Evolutionary conservation across 2,113 vertebrate species (phyloP), one percentile per base, ranked within the genome.

Genomic region (Tringa solitaria): DNA sequence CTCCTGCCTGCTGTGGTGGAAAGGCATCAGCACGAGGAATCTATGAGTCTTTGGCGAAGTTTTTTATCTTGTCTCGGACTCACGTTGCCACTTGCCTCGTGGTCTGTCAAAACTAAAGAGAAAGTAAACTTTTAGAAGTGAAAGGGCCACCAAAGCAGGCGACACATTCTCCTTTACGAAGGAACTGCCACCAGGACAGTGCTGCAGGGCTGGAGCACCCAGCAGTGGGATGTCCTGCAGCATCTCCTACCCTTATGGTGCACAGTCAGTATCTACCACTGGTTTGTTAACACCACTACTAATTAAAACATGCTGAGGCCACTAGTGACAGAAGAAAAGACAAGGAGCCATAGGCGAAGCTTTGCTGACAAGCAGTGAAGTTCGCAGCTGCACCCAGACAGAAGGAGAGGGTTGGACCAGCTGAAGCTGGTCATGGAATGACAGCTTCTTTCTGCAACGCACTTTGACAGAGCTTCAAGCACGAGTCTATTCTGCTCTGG

Each of bases 41-140:
- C 97, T 11, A 94, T 45, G 4, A 98, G 98, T 57, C 98, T 98
- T 24, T 98, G 98, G 33, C 98, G 97, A 80, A 98, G 93, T 15
- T 94, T 98, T 84, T 95, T 96, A 41, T 97, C 98, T 37, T 96
- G 96, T 63, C 64, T 96, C 0, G 33, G 30, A 27, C 75, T 96
- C 12, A 4, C 12, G 2, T 23, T 90, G 48, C 85, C 77, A 18
- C 78, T 81, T 37, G 83, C 26, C 8, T 82, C 81, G 24, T 10
- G 61, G 82, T 95, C 98, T 97, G 97, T 45, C 90, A 97, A 95
- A 96, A 97, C 93, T 94, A 90, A 97, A 93, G 83, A 86, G 65
- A 96, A 93, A 56, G 80, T 3, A 53, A 78, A 84, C 43, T 6
- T 88, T 96, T 20, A 91, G 56, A 56, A 86, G 60, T 7, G 60